Evolutionary conservation across 2,797 vertebrate species (phyloP), one percentile per base, ranked within the genome.

Genomic region (Rhyacichthys aspro): DNA sequence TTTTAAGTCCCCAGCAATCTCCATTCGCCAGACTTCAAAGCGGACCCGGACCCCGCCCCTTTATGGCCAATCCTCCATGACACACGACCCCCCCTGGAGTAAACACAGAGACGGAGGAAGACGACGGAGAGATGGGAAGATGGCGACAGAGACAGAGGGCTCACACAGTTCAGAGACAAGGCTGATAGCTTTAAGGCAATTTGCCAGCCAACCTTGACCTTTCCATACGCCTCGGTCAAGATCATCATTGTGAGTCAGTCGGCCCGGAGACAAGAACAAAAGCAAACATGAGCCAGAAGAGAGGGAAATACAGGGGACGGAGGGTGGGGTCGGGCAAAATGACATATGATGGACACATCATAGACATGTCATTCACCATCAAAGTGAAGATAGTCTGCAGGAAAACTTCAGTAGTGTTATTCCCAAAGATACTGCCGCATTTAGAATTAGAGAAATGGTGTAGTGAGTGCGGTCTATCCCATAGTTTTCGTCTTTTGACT

Each of bases 151-250:
- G 67, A 74, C 63, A 43, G 69, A 82, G 64, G 67, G 76, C 76
- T 62, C 67, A 43, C 66, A 60, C 67, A 73, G 74, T 86, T 77
- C 54, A 71, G 70, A 81, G 72, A 79, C 67, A 59, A 69, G 74
- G 73, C 84, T 85, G 87, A 90, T 90, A 87, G 88, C 90, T 90
- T 82, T 81, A 79, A 91, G 87, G 84, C 85, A 86, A 90, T 89
- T 89, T 90, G 79, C 72, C 8, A 43, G 59, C 77, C 84, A 87
- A 91, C 91, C 91, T 90, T 90, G 89, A 91, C 90, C 91, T 92
- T 91, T 86, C 71, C 57, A 59, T 37, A 48, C 7, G 43, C 74
- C 72, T 81, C n/a, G 88, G 90, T 90, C 91, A 87, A 87, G 87
- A 89, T 87, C 82, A 83, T 82, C 82, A 64, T 72, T 72, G 74